Conservation (phyloP, 2,888 invertebrate genomes). For the Tipula unca region DNA sequence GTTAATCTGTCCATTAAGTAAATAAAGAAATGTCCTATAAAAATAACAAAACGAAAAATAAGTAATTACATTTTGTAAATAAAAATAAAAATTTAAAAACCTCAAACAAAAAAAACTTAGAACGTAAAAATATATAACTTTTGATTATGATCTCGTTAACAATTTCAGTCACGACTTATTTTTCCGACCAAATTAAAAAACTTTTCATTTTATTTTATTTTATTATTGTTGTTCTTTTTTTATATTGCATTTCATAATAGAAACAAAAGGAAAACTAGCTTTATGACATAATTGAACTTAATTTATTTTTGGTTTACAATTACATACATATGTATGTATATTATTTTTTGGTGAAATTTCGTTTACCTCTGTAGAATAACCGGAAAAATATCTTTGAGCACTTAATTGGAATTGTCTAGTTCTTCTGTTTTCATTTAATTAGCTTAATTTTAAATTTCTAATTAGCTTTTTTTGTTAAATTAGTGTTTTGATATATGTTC, state of each 20-base stretch:
- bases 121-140: background rate
- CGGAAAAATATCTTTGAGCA: background rate
- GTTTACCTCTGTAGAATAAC: background rate
- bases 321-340: background rate
- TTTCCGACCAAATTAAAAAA: background rate
- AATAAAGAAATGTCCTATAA: too few species aligned
- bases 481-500: too few species aligned
- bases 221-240: background rate
- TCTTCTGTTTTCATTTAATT: background rate
- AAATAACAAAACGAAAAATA: background rate
- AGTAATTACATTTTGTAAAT: background rate
- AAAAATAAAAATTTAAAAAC: background rate
- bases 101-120: background rate
- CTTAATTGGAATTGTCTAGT: background rate
- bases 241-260: background rate
- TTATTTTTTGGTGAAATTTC: background rate
- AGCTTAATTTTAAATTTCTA: background rate
- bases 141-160: background rate
- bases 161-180: background rate
- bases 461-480: background rate
- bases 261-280: background rate
- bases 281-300: background rate
- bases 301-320: background rate
- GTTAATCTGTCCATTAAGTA: background rate
- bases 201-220: background rate